Base-by-base conservation (phyloP, 2,888 invertebrate species). In the Eilema caniola region DNA sequence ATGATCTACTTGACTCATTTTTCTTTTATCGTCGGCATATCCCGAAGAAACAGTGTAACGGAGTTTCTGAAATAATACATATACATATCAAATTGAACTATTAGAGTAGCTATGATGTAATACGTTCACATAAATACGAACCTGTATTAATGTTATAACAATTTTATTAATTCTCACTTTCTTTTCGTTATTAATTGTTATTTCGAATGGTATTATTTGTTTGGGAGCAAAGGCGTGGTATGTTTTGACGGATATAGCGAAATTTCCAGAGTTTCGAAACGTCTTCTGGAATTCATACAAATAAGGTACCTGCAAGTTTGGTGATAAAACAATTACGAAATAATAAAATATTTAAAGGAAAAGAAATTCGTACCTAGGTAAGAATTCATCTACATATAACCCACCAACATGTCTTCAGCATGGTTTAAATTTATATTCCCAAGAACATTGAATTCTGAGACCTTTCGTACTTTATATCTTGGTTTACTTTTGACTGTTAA, bases 401-500 rank as follows among this genome's bases (percentile, higher is more conserved):
- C 33, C 72, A 93, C 93, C 89, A 90, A 84, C 75, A 86, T 89
- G 66, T 87, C 85, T 61, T 88, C 88, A 10, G 87, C 67, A 33
- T 89, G 84, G 80, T 91, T 92, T 23, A 95, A 70, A 82, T 94
- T 91, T 23, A 94, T 83, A 74, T 88, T 89, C 71, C 85, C 87
- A 61, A 88, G 74, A 60, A 95, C 91, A 60, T 76, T 77, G 65
- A 95, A 89, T 0, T 89, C 83, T 25, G 86, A 72, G 3, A 79
- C 74, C 75, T 88, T 89, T n/a, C 78, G 87, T 0, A 88, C 78
- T 74, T 86, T 89, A 57, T 81, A 89, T 0, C 78, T 69, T 2
- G 88, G 88, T 79, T 89, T 92, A 71, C 90, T 89, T 74, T 86
- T 86, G 20, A 95, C 83, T 83, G 88, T 89, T n/a, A 94, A 84